Conservation (phyloP, 1,140 invertebrate species). For the Pseudoatta argentina region DNA sequence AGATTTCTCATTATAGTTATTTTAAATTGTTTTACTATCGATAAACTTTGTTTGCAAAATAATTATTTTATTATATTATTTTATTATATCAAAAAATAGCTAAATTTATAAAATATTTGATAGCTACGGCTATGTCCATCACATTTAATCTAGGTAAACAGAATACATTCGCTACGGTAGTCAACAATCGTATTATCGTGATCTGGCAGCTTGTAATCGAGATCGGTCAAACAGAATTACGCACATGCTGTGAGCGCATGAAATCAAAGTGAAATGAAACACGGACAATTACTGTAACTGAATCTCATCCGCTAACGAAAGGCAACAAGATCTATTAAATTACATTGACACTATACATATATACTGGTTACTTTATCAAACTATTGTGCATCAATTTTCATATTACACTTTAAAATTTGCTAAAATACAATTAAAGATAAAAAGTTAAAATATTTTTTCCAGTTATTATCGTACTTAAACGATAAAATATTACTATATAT, state of each 20-base stretch:
- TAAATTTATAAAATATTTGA: slow-evolving; percentile 17
- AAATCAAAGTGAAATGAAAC: slow-evolving; percentile 26
- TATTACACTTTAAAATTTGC: neutral
- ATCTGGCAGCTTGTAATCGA: slow-evolving; percentile 8
- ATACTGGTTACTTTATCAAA: neutral
- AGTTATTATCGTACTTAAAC: neutral
- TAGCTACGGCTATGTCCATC: neutral
- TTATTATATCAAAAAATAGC: neutral
- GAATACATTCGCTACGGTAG: neutral
- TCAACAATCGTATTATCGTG: slow-evolving; percentile 34
- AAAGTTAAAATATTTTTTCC: neutral
- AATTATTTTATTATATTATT: neutral
- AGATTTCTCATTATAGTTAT: neutral
- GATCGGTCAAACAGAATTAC: slow-evolving; percentile 19
- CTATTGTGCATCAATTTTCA: neutral
- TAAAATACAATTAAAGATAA: neutral
- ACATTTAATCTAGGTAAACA: neutral
- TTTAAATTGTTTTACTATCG: neutral
- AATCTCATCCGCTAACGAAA: neutral
- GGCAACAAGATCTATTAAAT: neutral
- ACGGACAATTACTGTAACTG: slow-evolving; percentile 20
- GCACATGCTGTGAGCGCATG: neutral
- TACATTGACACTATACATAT: neutral
- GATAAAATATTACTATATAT: neutral
- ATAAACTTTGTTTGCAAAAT: neutral